Base-by-base conservation (phyloP, 2,888 invertebrate species). In the Cheilosia grossa region DNA sequence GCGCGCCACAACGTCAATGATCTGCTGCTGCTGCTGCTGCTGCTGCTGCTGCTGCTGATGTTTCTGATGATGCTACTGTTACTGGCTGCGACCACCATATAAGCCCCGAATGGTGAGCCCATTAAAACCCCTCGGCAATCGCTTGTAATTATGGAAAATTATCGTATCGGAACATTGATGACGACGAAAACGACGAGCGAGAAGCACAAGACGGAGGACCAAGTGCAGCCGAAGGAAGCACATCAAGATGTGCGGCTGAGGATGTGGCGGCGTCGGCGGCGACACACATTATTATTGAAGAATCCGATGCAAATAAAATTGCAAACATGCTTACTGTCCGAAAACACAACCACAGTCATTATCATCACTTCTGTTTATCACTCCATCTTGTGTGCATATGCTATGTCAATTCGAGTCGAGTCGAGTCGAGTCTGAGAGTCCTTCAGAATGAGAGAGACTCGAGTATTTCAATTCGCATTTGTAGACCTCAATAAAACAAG, bases 81-180 rank as follows among this genome's bases (percentile, higher is more conserved):
- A 64, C 75, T 70, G 66, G 56, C 37, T 37, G 64, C 81, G 85
- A 81, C 85, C 85, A 81, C 75, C 67, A 80, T 80, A 83, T 83
- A 83, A 74, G 73, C 74, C 58, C 67, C 83, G 66, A 81, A 81
- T 85, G 81, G 49, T 72, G 75, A 67, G 75, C 70, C 85, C 85
- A 77, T 85, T 81, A 77, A 85, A 81, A 40, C 85, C 75, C 81
- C 85, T 72, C 81, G 70, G 85, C 81, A 85, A 81, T 85, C 81
- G 72, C 72, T 85, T 77, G 81, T 85, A 85, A 85, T 85, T 85
- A 85, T 81, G 72, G 75, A 81, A 81, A 85, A 85, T 85, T 85
- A 85, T 85, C 75, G 85, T 81, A 81, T 85, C 81, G 81, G 75
- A 85, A 85, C 85, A 85, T 85, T 85, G 85, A 81, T 81, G 85